phyloP scores from a whole-genome alignment of 2,113 vertebrate genomes.

The Carassius gibelio region DNA sequence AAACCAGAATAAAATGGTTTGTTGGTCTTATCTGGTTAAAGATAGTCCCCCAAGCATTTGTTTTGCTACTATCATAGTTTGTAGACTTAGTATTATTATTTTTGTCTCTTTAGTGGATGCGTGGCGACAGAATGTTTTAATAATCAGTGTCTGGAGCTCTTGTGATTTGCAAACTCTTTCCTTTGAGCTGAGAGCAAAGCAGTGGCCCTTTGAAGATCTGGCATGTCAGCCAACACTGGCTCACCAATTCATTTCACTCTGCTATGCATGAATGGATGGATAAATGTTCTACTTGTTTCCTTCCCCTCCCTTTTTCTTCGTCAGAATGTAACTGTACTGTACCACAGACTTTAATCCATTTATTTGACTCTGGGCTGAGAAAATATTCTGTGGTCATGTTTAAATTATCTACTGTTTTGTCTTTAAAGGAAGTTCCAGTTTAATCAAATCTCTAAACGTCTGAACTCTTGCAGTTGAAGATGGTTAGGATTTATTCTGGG shows the following conservation, averaged over 20 bases:
- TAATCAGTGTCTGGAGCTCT: neutral
- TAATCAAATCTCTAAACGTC: neutral
- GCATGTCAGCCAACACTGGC: slow-evolving; percentile 20
- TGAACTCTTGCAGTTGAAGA: neutral
- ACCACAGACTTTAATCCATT: neutral
- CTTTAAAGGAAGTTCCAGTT: neutral
- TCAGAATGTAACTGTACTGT: neutral
- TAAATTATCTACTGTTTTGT: neutral
- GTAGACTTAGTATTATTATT: neutral
- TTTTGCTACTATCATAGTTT: neutral
- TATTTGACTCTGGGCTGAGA: neutral
- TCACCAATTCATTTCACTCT: slow-evolving; percentile 35
- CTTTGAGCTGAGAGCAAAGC: slow-evolving; percentile 14
- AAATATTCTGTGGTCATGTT: neutral
- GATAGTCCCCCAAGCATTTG: neutral
- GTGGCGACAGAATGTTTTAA: neutral
- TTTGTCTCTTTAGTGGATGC: neutral
- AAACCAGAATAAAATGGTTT: neutral
- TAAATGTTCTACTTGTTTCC: slow-evolving; percentile 4
- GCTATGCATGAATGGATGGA: slow-evolving; percentile 28
- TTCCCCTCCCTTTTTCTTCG: neutral
- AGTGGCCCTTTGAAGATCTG: slow-evolving; percentile 17
- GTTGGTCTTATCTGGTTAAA: neutral
- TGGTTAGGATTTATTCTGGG: neutral
- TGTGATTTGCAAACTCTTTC: slow-evolving; percentile 7